Evolutionary conservation across 2,888 invertebrate species (phyloP), one percentile per base, ranked within the genome.

Genomic region (Oscheius myriophilus): DNA sequence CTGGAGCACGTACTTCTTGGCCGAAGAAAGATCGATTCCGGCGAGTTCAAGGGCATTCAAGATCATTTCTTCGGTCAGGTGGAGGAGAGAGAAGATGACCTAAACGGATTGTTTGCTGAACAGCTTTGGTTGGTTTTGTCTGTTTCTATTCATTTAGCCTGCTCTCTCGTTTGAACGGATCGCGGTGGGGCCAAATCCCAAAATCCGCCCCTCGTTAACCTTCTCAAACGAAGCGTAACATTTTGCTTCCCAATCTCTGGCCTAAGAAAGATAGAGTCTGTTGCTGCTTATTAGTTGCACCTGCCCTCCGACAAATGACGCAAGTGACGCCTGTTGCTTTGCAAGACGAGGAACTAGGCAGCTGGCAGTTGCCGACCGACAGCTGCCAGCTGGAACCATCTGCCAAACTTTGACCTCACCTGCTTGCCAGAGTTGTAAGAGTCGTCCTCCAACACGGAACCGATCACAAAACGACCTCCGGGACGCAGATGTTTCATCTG

Each of bases 371-470:
- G 25, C 18, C 43, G 43, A 1, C 21, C 26, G 54, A n/a, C 54
- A n/a, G 12, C 54, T 26, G 25, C 33, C 33, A 54, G n/a, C 33
- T 33, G 33, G 4, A 3, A 33, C 33, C n/a, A n/a, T n/a, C 53
- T 53, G 26, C 16, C 25, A 23, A 53, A 53, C 53, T 53, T 53
- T 53, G 25, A 25, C 25, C 53, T 21, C 21, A 76, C 78, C 75
- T 75, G 69, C 23, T 70, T 68, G 33, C 84, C 84, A 33, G 83
- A 79, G 52, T 78, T 81, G 77, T 84, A 84, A 25, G 67, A 65
- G 51, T 78, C 70, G 71, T 84, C 84, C 46, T 84, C 84, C 65
- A 82, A 68, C 43, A 84, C 84, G 9, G 82, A 81, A 9, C 84
- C 84, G 57, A 84, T 69, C 16, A 84, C 73, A 54, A 84, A 78